phyloP scores from a whole-genome alignment of 1,140 invertebrate species.

The Hycleus cichorii region DNA sequence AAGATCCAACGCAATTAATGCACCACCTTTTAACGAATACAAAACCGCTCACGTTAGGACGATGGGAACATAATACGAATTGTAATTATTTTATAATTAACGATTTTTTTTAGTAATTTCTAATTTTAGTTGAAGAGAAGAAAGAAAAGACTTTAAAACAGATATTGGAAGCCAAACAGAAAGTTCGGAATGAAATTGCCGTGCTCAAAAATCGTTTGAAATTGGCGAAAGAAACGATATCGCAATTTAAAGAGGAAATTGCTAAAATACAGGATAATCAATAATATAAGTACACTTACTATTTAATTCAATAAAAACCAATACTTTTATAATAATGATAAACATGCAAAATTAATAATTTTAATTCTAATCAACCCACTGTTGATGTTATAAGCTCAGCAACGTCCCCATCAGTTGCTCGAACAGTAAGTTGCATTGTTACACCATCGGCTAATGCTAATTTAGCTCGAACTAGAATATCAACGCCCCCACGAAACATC shows the following conservation, averaged over 20 bases:
- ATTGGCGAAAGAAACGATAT: slow-evolving; percentile 81
- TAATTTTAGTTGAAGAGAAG: slow-evolving; percentile 80
- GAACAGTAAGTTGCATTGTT: slow-evolving; percentile 61
- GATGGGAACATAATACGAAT: slow-evolving; percentile 83
- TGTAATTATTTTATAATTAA: slow-evolving; percentile 56
- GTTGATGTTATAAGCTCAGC: slow-evolving; percentile 81
- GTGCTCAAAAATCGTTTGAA: slow-evolving; percentile 84
- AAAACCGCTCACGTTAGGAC: slow-evolving; percentile 63
- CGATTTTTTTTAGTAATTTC: slow-evolving; percentile 14
- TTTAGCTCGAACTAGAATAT: slow-evolving; percentile 81
- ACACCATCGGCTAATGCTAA: slow-evolving; percentile 70
- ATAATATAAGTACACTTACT: not conserved
- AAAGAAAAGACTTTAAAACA: slow-evolving; percentile 74
- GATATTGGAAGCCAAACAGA: slow-evolving; percentile 73
- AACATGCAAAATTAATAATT: slow-evolving; percentile 3
- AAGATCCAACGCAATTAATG: slow-evolving; percentile 91
- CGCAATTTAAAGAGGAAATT: slow-evolving; percentile 83
- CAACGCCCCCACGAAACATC: slow-evolving; percentile 80
- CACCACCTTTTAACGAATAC: slow-evolving; percentile 75
- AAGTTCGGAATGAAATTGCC: slow-evolving; percentile 75
- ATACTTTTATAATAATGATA: not conserved
- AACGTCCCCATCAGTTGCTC: slow-evolving; percentile 57
- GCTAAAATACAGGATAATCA: slow-evolving; percentile 55
- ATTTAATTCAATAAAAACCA: not conserved
- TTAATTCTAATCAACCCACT: slow-evolving; percentile 58